Base-by-base conservation (phyloP, 2,797 vertebrate genomes). In the Apogon talboti region DNA sequence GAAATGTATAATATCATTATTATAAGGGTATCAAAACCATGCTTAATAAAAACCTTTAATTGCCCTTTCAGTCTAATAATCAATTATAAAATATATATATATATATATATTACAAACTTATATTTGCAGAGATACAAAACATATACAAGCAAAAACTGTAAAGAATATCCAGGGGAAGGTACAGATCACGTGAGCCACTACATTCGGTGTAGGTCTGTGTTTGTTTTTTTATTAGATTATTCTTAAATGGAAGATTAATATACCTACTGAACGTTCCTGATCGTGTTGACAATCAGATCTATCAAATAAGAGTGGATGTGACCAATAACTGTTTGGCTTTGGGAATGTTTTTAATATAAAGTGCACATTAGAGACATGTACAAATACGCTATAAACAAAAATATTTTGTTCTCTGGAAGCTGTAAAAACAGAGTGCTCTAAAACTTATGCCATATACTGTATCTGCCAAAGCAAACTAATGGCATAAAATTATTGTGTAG, bases 51-150 rank as follows among this genome's bases (percentile, higher is more conserved):
- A 95, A 95, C 94, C 92, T 91, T 95, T 94, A 93, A 94, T 93
- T 94, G 94, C 93, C 94, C 94, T 91, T 94, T 96, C 92, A 87
- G 73, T 94, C 93, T 93, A 90, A 87, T 91, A 94, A 94, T 94
- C 93, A 93, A 91, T 85, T 79, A 85, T 82, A 83, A 94, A 64
- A 45, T 18, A 45, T 45, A 45, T 45, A 61, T 61, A 60, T 48
- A 49, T 61, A 65, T 74, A 75, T 65, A 82, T 77, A 95, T 77
- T 94, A 95, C 93, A 94, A 43, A 93, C 94, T 93, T 93, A 92
- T 92, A 86, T 95, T 92, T 95, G 94, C 89, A 94, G 93, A 93
- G 91, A 93, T 84, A 94, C 90, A 93, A 92, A 91, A 91, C 89
- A 83, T 74, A 59, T 80, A 87, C 76, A 90, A 83, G 76, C 74